Percentiles rank a stretch among this genome's conserved stretches.
Conservation (phyloP, 2,113 vertebrate genomes). For the Garra rufa region DNA sequence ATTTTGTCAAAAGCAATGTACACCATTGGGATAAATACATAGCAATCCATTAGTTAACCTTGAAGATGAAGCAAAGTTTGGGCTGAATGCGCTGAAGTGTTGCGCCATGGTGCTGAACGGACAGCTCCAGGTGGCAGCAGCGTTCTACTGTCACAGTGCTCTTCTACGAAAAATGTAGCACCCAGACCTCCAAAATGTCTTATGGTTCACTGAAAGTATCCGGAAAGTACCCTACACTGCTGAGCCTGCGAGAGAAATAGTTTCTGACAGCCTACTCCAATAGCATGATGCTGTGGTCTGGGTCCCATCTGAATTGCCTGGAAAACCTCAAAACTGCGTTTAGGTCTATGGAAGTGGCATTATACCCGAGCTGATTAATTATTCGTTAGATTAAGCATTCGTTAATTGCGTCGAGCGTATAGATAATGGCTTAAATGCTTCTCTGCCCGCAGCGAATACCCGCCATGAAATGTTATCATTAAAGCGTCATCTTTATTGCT, state of each 20-base stretch:
- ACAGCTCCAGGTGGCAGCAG: slow-evolving; percentile 49
- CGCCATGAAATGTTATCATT: slow-evolving; percentile 57
- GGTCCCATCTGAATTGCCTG: slow-evolving; percentile 36
- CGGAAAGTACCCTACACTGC: not conserved
- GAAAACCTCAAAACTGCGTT: slow-evolving; percentile 45
- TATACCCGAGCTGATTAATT: slow-evolving; percentile 59
- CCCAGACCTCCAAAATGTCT: not conserved
- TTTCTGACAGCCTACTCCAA: not conserved
- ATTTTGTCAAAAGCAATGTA: not conserved
- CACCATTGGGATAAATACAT: not conserved
- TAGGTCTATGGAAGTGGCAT: slow-evolving; percentile 50
- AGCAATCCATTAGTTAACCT: not conserved
- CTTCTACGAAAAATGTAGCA: not conserved
- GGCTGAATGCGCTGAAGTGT: not conserved
- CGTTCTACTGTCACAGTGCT: not conserved
- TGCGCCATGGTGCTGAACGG: slow-evolving; percentile 72
- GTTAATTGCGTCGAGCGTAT: slow-evolving; percentile 56
- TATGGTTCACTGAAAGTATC: not conserved
- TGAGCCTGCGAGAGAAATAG: not conserved
- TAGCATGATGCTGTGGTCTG: not conserved
- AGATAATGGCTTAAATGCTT: slow-evolving; percentile 62
- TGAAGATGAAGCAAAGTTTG: not conserved
- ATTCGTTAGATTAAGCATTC: slow-evolving; percentile 53
- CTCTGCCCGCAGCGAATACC: slow-evolving; percentile 58
- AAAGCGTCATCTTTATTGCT: slow-evolving; percentile 58